Percentiles rank a stretch among this genome's conserved stretches.
Evolutionary conservation across 2,888 invertebrate species (phyloP).

Genomic region (Eupeodes latifasciatus): DNA sequence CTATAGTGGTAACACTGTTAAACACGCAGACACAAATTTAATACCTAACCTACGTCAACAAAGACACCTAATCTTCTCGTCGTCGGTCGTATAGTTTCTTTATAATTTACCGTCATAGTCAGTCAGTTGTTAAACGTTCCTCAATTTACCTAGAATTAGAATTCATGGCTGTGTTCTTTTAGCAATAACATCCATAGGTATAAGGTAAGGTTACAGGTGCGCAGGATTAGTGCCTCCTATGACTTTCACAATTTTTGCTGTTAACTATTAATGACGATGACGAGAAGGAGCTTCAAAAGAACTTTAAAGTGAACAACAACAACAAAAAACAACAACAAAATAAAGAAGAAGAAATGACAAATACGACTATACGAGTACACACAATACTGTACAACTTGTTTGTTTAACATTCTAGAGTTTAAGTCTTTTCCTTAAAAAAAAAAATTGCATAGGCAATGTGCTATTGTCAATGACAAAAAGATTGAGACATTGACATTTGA

Average conservation of each 20-base stretch:
- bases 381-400: slow-evolving; percentile 31
- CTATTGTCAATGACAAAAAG: slow-evolving; percentile 45
- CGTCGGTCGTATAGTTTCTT: slow-evolving; percentile 30
- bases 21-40: not conserved
- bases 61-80: slow-evolving; percentile 2
- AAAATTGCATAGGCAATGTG: slow-evolving; percentile 12
- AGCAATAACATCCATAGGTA: slow-evolving; percentile 16
- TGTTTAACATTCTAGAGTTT: slow-evolving; percentile 16
- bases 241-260: slow-evolving; percentile 70
- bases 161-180: slow-evolving; percentile 48
- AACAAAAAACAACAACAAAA: not conserved
- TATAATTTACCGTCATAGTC: slow-evolving; percentile 61
- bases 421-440: slow-evolving; percentile 33
- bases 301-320: slow-evolving; percentile 13
- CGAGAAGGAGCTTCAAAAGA: slow-evolving; percentile 56
- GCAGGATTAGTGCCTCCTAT: slow-evolving; percentile 48
- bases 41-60: slow-evolving; percentile 23
- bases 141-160: slow-evolving; percentile 38
- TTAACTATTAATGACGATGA: slow-evolving; percentile 59
- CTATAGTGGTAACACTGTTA: too few relatives aligned
- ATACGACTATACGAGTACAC: not conserved
- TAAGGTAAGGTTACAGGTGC: not conserved
- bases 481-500: slow-evolving; percentile 66
- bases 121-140: slow-evolving; percentile 12
- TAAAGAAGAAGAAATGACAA: too few relatives aligned